Base-by-base conservation (phyloP, 2,113 vertebrate species). In the Pogonocichla stellata region DNA sequence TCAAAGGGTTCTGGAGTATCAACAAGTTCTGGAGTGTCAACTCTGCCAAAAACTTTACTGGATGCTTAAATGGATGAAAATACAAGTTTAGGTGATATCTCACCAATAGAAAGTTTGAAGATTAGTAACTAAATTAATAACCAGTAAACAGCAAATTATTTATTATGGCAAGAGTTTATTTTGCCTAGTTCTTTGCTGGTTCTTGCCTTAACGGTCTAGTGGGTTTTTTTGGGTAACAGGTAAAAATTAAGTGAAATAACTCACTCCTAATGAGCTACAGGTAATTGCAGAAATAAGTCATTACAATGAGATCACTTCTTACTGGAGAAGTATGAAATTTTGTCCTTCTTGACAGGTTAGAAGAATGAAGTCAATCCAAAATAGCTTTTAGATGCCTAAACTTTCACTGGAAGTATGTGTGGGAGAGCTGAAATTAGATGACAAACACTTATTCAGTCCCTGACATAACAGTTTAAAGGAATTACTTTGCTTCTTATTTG, bases 401-500 rank as follows among this genome's bases (percentile, higher is more conserved):
- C 22, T 50, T 92, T 65, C 78, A 70, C 25, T 92, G 36, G n/a
- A 89, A 61, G 6, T 48, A 57, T 16, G 31, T 0, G 34, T 88
- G 53, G 81, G 82, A 88, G 78, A 85, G 24, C n/a, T 88, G 79
- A 94, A 96, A 94, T 92, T 82, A 90, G 66, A 81, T 82, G 86
- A 92, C 70, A 90, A 94, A 88, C 33, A 86, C 19, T 28, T 79
- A 43, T 8, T 92, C 77, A 29, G 38, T 42, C 80, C 60, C 72
- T 79, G 51, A 71, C 12, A 62, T 87, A 65, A 73, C 5, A 51
- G 29, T 65, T 90, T 69, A 73, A 86, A 92, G 40, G 54, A 82
- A 81, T 66, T 24, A 51, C 60, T 84, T 89, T 3, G 9, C 23
- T 92, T 89, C n/a, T 83, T 71, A 16, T 74, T 79, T 81, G 43